Base-by-base conservation (phyloP, 2,797 vertebrate genomes). In the Aythya fuligula region DNA sequence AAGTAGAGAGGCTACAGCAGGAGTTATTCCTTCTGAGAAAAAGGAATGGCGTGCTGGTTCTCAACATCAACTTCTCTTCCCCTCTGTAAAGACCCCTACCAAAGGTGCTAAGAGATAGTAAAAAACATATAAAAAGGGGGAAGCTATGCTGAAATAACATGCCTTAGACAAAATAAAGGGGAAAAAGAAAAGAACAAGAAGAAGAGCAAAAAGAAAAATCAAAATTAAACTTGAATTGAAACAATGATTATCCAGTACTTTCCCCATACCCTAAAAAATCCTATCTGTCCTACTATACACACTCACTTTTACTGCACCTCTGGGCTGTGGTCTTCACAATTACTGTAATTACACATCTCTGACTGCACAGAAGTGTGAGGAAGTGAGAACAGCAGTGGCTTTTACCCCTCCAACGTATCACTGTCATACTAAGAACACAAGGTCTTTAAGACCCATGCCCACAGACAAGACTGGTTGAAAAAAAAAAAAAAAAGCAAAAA, bases 401-500 rank as follows among this genome's bases (percentile, higher is more conserved):
- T n/a, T 16, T 65, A 43, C n/a, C 43, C 58, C 36, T 36, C 17
- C 47, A 47, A 22, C 14, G 13, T 34, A 28, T 6, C 22, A 13
- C 9, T 34, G 17, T 7, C 72, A 66, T 61, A 38, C 8, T 13
- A 39, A 64, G n/a, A 58, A 80, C 66, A 24, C n/a, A 36, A 54
- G 34, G 49, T 62, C 58, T 67, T 60, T 7, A 53, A 71, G 34
- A 81, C 10, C 20, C 49, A 36, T 6, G 5, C 2, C 25, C 27
- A 41, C 27, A 12, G 43, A 54, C 28, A 80, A 54, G 4, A 13
- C 4, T 56, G 5, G 7, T 5, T 38, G 8, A 20, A 38, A 38
- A 2, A 22, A 7, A 5, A 2, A 4, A 3, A 6, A 43, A 3
- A 4, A 34, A 0, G 4, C 21, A 18, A 25, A 21, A 28, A 0